Evolutionary conservation across 2,797 vertebrate genomes (phyloP), one percentile per base, ranked within the genome.

Genomic region (Glyptemys insculpta): DNA sequence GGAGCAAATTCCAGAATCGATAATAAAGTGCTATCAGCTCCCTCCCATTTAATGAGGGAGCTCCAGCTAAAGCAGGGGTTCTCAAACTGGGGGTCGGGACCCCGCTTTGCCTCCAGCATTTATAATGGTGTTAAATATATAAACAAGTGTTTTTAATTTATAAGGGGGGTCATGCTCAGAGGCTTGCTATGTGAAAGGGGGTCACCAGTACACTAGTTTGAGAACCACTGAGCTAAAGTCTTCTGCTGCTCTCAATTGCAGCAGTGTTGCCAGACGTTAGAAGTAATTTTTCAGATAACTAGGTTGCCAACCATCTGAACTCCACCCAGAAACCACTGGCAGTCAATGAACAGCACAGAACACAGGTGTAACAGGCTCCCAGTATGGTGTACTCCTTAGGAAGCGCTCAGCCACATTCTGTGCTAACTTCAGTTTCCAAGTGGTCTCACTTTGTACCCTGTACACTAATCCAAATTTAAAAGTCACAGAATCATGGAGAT

Each of bases 251-350:
- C 53, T 29, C 12, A 16, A 25, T 11, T 88, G 59, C 82, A 85
- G 79, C n/a, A 83, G 52, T 0, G 0, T 68, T 79, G 49, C 88
- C 47, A 57, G 80, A 85, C 11, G 41, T 2, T 49, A 79, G 91
- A 74, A 27, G 54, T 62, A 54, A 88, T 41, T 79, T 18, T 72
- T 81, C 81, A 79, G 27, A 56, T 82, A 79, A 2, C 8, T 56
- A 83, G 56, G 10, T 78, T 57, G 11, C 2, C 6, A 93, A 41
- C 47, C 87, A 92, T 65, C 29, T 0, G 0, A 25, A n/a, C 5
- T 89, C 47, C 34, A 59, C 85, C 37, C 54, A 90, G 68, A 93
- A 87, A 27, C 18, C 25, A 37, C 74, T 87, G 52, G 52, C 85
- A 89, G 47, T 44, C 57, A 52, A 50, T 56, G 79, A 85, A 19